These are phyloP conservation scores for Meda fulgida DNA, from an alignment of 2,797 vertebrate species.

Conservation along the genomic window DNA sequence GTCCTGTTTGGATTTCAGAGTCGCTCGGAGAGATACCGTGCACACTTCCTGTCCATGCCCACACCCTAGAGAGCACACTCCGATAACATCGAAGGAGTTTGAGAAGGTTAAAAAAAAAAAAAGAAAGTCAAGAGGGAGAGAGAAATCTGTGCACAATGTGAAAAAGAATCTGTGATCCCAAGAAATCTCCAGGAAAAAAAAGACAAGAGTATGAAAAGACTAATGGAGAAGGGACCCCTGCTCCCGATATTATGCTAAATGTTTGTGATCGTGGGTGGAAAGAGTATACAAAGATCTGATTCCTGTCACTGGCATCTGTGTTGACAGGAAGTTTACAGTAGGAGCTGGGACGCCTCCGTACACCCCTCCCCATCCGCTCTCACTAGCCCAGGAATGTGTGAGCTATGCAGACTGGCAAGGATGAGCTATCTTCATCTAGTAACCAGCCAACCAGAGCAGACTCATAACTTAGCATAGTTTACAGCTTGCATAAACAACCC, in stretches of 20 bases:
- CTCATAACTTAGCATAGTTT: constrained; percentile 74
- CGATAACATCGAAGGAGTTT: constrained; percentile 68
- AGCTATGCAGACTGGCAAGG: constrained; percentile 56
- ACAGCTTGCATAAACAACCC: constrained; percentile 77
- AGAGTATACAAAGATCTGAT: constrained; percentile 71
- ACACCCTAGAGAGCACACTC: constrained; percentile 72
- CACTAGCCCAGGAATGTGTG: constrained; percentile 55
- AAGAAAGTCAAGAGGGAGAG: not conserved
- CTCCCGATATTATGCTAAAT: not conserved
- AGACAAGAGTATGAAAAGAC: not conserved
- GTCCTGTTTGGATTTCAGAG: constrained; percentile 66
- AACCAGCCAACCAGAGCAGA: constrained; percentile 70
- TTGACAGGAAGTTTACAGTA: constrained; percentile 82
- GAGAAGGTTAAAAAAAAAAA: constrained; percentile 53
- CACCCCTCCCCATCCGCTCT: constrained; percentile 70
- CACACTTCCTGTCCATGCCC: constrained; percentile 80
- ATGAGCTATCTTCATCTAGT: constrained; percentile 70
- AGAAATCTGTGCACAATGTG: not conserved
- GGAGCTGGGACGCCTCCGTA: constrained; percentile 51
- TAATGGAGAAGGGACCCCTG: not conserved
- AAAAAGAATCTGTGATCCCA: not conserved
- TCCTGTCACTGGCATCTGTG: constrained; percentile 78
- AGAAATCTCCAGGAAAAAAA: not conserved
- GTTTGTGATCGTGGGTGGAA: constrained; percentile 69
- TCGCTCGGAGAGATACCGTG: constrained; percentile 68